Evolutionary conservation across 2,113 vertebrate species (phyloP).

Genomic region (Pontoporia blainvillei): DNA sequence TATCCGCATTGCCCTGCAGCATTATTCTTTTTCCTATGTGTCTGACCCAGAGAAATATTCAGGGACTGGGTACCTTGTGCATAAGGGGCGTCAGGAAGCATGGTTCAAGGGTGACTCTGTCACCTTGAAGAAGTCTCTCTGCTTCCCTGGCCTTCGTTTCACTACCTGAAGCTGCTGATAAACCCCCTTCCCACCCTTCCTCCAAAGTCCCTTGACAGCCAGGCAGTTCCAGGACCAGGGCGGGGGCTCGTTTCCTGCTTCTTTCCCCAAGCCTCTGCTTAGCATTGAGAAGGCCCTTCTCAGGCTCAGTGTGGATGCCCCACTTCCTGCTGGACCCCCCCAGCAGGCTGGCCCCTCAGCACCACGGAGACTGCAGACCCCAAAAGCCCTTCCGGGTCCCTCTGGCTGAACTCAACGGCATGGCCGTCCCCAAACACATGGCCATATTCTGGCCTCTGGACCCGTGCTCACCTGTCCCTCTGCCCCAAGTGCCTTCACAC

Average conservation of each 20-base stretch:
- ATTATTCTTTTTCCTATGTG: neutral
- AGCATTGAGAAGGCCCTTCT: neutral
- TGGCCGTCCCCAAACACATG: accelerated
- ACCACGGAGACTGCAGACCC: neutral
- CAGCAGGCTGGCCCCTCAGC: neutral
- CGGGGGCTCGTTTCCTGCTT: too few species aligned
- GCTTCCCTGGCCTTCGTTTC: conserved; percentile 52
- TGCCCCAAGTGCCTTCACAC: neutral
- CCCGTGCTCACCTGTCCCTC: accelerated
- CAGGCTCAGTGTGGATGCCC: neutral
- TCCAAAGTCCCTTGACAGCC: neutral
- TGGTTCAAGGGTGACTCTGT: conserved; percentile 36
- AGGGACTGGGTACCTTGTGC: too few species aligned
- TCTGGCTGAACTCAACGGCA: accelerated
- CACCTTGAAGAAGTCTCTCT: conserved; percentile 44
- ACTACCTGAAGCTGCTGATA: conserved; percentile 54
- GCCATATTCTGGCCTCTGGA: accelerated
- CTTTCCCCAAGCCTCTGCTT: accelerated
- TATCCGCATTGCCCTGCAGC: accelerated
- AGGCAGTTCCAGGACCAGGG: neutral
- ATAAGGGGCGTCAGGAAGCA: conserved; percentile 6
- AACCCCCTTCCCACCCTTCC: conserved; percentile 40
- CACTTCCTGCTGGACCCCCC: neutral
- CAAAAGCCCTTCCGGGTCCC: too few species aligned
- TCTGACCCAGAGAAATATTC: neutral